Percentiles rank a stretch among this genome's conserved stretches.
Evolutionary conservation across 2,888 invertebrate genomes (phyloP).

Genomic region (Formica aserva): DNA sequence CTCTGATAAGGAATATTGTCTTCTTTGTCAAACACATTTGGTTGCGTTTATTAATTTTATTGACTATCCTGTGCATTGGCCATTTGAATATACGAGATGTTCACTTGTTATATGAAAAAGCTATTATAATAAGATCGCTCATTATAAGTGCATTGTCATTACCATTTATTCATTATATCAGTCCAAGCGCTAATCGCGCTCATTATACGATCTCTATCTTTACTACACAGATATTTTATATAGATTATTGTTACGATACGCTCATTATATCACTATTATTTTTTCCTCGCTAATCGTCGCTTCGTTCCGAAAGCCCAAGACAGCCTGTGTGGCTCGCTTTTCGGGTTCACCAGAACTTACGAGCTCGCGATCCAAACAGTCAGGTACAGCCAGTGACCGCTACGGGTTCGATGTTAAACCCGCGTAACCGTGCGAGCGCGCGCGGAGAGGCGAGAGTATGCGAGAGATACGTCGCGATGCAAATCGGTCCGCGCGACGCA

Average conservation of each 20-base stretch:
- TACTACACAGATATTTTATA: neutral
- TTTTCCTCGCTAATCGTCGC: constrained; percentile 23
- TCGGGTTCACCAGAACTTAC: constrained; percentile 67
- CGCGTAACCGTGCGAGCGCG: constrained; percentile 56
- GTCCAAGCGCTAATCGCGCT: neutral
- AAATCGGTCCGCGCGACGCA: constrained; percentile 67
- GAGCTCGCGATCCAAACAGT: constrained; percentile 56
- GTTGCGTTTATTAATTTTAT: neutral
- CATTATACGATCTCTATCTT: neutral
- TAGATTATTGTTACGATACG: neutral
- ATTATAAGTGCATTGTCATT: neutral
- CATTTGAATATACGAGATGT: neutral
- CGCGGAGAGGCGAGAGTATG: constrained; percentile 38
- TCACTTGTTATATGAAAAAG: neutral
- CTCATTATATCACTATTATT: neutral
- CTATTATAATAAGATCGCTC: neutral
- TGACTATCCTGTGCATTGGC: neutral
- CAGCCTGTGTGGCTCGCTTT: constrained; percentile 54
- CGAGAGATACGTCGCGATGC: constrained; percentile 62
- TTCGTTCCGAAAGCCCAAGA: constrained; percentile 63
- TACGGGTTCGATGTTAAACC: constrained; percentile 60
- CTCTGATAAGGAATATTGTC: neutral
- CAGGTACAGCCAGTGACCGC: constrained; percentile 31
- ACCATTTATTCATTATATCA: neutral
- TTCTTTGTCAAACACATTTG: neutral